These are phyloP conservation scores for Symphodus melops DNA, from an alignment of 2,113 vertebrate genomes.

Conservation along the genomic window DNA sequence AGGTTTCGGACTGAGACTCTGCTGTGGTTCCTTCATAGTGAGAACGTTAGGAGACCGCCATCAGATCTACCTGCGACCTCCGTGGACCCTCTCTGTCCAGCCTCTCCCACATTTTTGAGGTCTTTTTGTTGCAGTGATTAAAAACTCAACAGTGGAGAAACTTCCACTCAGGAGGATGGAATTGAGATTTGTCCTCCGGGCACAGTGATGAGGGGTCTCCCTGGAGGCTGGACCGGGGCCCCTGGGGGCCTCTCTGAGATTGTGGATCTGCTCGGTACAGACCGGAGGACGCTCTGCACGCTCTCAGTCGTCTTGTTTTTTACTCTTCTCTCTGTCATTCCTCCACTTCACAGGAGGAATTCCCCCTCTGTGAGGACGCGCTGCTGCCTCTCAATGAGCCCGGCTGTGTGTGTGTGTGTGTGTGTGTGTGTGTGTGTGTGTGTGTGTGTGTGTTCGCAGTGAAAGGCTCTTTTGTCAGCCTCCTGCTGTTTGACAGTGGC, in stretches of 20 bases:
- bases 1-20: too few species aligned
- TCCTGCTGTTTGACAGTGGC: conserved; percentile 86
- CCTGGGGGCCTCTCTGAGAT: conserved; percentile 21
- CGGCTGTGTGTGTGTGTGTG: conserved; percentile 26
- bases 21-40: too few species aligned
- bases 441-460: conserved; percentile 53
- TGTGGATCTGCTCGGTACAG: background rate
- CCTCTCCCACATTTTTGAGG: too few species aligned
- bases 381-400: conserved; percentile 65
- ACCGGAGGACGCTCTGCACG: conserved; percentile 8
- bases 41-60: too few species aligned
- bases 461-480: conserved; percentile 85
- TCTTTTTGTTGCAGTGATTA: too few species aligned
- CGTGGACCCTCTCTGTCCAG: too few species aligned
- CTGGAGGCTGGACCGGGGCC: conserved; percentile 25
- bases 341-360: conserved; percentile 64
- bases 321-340: conserved; percentile 74
- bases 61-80: too few species aligned
- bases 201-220: conserved; percentile 55
- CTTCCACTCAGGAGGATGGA: too few species aligned
- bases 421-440: conserved; percentile 24
- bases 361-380: conserved; percentile 59
- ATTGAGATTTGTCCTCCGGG: conserved; percentile 2
- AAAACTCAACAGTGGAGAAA: too few species aligned
- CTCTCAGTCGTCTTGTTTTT: conserved; percentile 33